Percentiles rank a stretch among this genome's conserved stretches.
These are phyloP conservation scores for Molorchus minor DNA, from an alignment of 2,888 invertebrate species.

Conservation along the genomic window DNA sequence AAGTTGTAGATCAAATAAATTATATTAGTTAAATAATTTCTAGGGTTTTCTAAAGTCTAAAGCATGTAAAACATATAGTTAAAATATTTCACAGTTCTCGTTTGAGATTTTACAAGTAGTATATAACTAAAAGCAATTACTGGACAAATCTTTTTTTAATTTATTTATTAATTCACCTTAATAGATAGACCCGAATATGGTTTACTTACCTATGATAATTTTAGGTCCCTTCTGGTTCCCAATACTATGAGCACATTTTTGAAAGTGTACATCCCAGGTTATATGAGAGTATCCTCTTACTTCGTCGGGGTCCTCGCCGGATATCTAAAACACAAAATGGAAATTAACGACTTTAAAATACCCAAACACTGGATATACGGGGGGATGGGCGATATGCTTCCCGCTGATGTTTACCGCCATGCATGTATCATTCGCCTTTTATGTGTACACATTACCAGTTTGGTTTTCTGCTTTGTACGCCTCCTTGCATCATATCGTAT, in stretches of 20 bases:
- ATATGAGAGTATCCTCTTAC: slow-evolving; percentile 55
- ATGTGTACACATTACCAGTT: slow-evolving; percentile 47
- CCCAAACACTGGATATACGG: slow-evolving; percentile 40
- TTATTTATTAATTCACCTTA: too few species aligned
- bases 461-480: slow-evolving; percentile 54
- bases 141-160: too few species aligned
- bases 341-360: slow-evolving; percentile 45
- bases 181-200: too few species aligned
- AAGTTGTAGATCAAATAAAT: too few species aligned
- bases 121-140: too few species aligned
- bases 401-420: slow-evolving; percentile 46
- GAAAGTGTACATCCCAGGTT: slow-evolving; percentile 54
- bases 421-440: slow-evolving; percentile 54
- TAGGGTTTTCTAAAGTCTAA: background rate
- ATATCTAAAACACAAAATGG: slow-evolving; percentile 52
- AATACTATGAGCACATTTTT: slow-evolving; percentile 50
- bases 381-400: slow-evolving; percentile 50
- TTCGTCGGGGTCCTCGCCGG: slow-evolving; percentile 54
- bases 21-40: too few species aligned
- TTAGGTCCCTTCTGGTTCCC: slow-evolving; percentile 52
- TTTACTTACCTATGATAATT: too few species aligned
- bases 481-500: slow-evolving; percentile 53
- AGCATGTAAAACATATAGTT: too few species aligned
- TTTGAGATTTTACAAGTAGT: too few species aligned
- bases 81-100: too few species aligned